Evolutionary conservation across 30 jellyfish, hydroid and myxozoan species (phyloP).

Genomic region (Morbakka virulenta): DNA sequence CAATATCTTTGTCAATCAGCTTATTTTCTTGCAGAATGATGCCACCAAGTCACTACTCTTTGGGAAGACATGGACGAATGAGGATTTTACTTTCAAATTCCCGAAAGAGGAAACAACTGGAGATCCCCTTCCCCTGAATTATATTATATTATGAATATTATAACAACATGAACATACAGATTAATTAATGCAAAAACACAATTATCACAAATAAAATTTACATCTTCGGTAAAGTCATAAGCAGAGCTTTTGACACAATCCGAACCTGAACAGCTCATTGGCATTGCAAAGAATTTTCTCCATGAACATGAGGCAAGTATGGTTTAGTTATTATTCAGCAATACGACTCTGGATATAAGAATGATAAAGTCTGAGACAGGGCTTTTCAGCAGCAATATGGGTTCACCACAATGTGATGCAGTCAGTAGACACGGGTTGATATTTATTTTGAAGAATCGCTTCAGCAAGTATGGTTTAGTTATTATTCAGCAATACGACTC

Average conservation of each 20-base stretch:
- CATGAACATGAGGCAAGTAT: slow-evolving; percentile 9
- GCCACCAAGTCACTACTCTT: too few relatives aligned
- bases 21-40: too few relatives aligned
- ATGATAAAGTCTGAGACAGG: background rate
- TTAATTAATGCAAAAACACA: slow-evolving; percentile 30
- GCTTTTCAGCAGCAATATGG: slow-evolving; percentile 22
- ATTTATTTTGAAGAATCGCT: slow-evolving; percentile 18
- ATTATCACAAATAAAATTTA: background rate
- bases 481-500: background rate
- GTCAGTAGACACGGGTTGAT: slow-evolving; percentile 10
- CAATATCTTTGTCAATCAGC: too few relatives aligned
- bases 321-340: background rate
- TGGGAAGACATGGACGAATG: too few relatives aligned
- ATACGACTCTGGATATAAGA: slow-evolving; percentile 13
- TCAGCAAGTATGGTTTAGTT: background rate
- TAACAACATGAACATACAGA: slow-evolving; percentile 53
- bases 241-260: slow-evolving; percentile 32
- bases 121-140: too few relatives aligned
- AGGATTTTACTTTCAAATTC: too few relatives aligned
- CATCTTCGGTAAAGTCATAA: slow-evolving; percentile 18
- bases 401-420: slow-evolving; percentile 46
- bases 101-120: too few relatives aligned
- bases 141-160: too few relatives aligned
- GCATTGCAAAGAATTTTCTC: background rate
- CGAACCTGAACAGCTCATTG: background rate